Evolutionary conservation across 2,113 vertebrate species (phyloP).

Genomic region (Thomomys bottae): DNA sequence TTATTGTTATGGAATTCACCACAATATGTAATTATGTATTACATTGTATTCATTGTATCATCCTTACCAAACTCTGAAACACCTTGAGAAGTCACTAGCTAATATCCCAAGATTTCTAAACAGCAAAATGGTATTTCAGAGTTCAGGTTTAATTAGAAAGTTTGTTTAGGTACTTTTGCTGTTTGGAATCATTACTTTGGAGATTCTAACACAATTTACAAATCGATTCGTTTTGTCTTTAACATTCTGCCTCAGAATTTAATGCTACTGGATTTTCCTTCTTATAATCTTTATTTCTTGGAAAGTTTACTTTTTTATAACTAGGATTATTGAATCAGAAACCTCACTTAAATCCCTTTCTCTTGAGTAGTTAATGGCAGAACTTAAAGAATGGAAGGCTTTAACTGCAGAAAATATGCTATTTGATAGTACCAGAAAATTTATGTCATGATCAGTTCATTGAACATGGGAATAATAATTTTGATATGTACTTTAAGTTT

Average conservation of each 20-base stretch:
- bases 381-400: no score
- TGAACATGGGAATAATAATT: no score
- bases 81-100: slow-evolving; percentile 10
- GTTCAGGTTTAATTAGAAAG: slow-evolving; percentile 39
- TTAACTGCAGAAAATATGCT: no score
- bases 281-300: slow-evolving; percentile 15
- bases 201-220: not conserved
- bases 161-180: not conserved
- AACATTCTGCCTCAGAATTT: not conserved
- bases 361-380: no score
- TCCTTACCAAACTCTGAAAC: no score
- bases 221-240: slow-evolving; percentile 31
- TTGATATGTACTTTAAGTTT: not conserved
- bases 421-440: no score
- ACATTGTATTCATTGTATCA: slow-evolving; percentile 9
- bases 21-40: slow-evolving; percentile 11
- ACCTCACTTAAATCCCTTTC: not conserved
- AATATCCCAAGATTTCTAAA: not conserved
- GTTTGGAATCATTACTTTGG: not conserved
- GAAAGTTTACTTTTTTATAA: slow-evolving; percentile 43
- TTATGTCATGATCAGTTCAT: no score
- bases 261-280: slow-evolving; percentile 15
- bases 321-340: slow-evolving; percentile 3
- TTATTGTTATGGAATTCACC: not conserved
- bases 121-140: slow-evolving; percentile 18